These are phyloP conservation scores for Mythimna ferrago DNA, from an alignment of 2,888 invertebrate genomes.

Conservation along the genomic window DNA sequence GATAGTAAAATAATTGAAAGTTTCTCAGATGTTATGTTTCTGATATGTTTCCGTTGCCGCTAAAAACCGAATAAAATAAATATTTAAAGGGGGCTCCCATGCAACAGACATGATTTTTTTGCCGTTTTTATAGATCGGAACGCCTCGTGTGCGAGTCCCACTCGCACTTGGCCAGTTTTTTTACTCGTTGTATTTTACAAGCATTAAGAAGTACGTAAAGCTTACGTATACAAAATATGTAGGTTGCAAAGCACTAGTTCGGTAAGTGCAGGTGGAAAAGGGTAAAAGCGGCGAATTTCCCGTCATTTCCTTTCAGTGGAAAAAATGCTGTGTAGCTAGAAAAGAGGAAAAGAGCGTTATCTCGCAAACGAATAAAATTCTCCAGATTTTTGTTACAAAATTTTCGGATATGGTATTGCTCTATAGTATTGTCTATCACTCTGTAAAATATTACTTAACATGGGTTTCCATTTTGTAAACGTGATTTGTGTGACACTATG, in stretches of 20 bases:
- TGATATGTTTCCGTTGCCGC: too few relatives aligned
- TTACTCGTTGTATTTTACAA: slow-evolving; percentile 12
- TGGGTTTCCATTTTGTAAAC: background rate
- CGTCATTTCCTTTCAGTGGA: slow-evolving; percentile 10
- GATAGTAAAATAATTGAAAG: too few relatives aligned
- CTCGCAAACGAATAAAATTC: slow-evolving; percentile 9
- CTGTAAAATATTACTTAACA: background rate
- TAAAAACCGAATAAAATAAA: too few relatives aligned
- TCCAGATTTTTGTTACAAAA: background rate
- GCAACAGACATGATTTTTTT: too few relatives aligned
- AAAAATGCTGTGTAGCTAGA: slow-evolving; percentile 23
- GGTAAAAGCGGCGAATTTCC: slow-evolving; percentile 9
- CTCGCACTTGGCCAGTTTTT: background rate
- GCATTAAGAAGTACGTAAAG: background rate
- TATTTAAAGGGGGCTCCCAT: too few relatives aligned
- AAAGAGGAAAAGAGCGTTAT: slow-evolving; percentile 11
- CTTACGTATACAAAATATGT: background rate
- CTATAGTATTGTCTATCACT: background rate
- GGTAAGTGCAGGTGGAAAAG: slow-evolving; percentile 14
- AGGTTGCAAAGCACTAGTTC: slow-evolving; percentile 4
- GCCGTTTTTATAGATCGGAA: too few relatives aligned
- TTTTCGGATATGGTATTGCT: background rate
- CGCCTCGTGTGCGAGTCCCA: too few relatives aligned
- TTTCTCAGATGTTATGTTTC: too few relatives aligned
- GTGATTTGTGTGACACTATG: too few relatives aligned